Evolutionary conservation across 2,113 vertebrate genomes (phyloP), one percentile per base, ranked within the genome.

Genomic region (Acanthisitta chloris): DNA sequence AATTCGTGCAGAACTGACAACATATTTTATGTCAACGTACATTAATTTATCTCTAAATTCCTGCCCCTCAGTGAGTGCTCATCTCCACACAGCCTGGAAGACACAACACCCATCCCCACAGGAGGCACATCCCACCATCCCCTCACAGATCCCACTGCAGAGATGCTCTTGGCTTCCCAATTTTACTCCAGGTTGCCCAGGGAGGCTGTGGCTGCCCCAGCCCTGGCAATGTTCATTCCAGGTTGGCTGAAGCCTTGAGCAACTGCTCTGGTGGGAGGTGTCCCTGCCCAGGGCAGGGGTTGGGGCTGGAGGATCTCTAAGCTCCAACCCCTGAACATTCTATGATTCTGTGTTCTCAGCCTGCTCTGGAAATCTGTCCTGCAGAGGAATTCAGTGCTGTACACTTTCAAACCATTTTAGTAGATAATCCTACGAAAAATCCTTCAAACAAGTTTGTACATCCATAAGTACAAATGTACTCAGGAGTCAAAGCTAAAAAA

Each of bases 81-180:
- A n/a, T 4, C 55, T 40, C 55, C 7, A 1, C 36, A 20, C 6
- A 55, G 57, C 17, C 12, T n/a, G 34, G n/a, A 36, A 46, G 34
- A 64, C 26, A 34, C 3, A 1, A 17, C 21, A 72, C 28, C 33
- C 1, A 0, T 8, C 36, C 16, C 52, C 33, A 34, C 38, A 42
- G 31, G 48, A 55, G 15, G 28, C 46, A 48, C 3, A 4, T 64
- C n/a, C 54, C 14, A 46, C 24, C 2, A 0, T 9, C 33, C 25
- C 38, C 33, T 14, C 17, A 38, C 0, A 2, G 48, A 59, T 17
- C 26, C 5, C 42, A 17, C 24, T 7, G 15, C 34, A 40, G 51
- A 10, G 76, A 62, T 2, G 2, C 19, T 66, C 38, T 40, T 31
- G 28, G 20, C 48, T 65, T 72, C 64, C 26, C 8, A 10, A 11